A percentile compares a stretch with the other conserved stretches of the same genome.
phyloP scores from a whole-genome alignment of 2,797 vertebrate genomes.

The Limosa lapponica region DNA sequence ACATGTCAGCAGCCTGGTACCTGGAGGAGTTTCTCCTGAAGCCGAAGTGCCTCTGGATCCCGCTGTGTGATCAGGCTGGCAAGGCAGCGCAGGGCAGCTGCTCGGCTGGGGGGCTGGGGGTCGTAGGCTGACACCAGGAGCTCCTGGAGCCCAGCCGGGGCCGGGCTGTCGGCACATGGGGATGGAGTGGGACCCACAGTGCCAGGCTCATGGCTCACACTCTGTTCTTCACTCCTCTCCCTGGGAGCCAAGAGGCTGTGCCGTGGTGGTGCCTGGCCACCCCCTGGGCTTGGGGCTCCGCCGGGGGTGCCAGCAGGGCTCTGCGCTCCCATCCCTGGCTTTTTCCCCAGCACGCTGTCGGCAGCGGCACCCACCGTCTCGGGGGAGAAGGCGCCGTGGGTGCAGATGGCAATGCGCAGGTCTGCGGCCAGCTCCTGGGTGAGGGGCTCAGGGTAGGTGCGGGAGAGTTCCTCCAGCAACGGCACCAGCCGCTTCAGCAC shows the following conservation, averaged over 20 bases:
- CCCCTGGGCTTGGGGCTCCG: background rate
- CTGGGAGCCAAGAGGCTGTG: rapidly evolving
- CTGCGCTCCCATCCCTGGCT: background rate
- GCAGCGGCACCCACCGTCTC: constrained; percentile 56
- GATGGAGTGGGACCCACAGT: rapidly evolving
- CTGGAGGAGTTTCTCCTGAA: constrained; percentile 84
- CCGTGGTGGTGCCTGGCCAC: rapidly evolving
- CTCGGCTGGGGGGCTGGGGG: constrained; percentile 84
- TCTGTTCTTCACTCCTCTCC: background rate
- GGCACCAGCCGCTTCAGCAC: constrained; percentile 83
- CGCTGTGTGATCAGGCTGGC: constrained; percentile 75
- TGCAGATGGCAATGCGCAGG: constrained; percentile 86
- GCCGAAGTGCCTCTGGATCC: constrained; percentile 70
- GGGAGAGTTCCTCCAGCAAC: constrained; percentile 82
- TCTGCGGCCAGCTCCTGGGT: constrained; percentile 88
- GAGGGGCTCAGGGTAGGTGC: constrained; percentile 80
- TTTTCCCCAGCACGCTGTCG: background rate
- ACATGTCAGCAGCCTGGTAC: constrained; percentile 39
- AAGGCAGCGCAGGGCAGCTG: constrained; percentile 84
- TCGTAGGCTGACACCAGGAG: constrained; percentile 86
- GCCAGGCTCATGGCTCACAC: rapidly evolving
- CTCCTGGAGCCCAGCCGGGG: constrained; percentile 52
- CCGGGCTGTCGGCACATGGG: rapidly evolving
- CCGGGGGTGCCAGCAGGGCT: background rate
- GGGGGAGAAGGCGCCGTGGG: constrained; percentile 83